Base-by-base conservation (phyloP, 2,113 vertebrate genomes). In the Galeopterus variegatus region DNA sequence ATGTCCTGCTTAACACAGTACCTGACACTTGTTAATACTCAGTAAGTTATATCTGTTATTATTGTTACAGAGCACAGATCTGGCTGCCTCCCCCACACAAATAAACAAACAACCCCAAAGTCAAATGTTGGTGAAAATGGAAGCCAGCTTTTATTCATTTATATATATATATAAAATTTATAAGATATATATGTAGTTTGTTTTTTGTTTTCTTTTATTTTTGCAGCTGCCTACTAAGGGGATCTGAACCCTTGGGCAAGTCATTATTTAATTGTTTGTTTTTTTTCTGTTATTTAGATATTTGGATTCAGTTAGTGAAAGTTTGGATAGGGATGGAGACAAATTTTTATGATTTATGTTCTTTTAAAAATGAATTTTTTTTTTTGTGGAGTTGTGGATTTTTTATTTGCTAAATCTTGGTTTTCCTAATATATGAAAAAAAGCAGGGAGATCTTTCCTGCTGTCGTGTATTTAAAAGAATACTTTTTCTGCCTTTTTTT, bases 191-290 rank as follows among this genome's bases (percentile, higher is more conserved):
- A 41, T 41, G 41, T 41, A 41, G 41, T 41, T 41, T 41, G 41
- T 41, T 41, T 41, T 41, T 41, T 41, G 41, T 41, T 41, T 41
- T 41, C 41, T 41, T 41, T 41, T 41, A 4, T 41, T 41, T 41
- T 41, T 41, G 41, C 41, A 41, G 41, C 41, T 41, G 41, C 41
- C 41, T 41, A 41, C 3, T 41, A 41, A 41, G 41, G 41, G 41
- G 41, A 41, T 41, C 41, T 41, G 41, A 41, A 41, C 41, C 41
- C 41, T 88, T 88, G 76, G 60, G 15, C 36, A 88, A 69, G 33
- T 93, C 45, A 26, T 83, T 83, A 88, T 93, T 93, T 83, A 81
- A 70, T 76, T 93, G 82, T 82, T 88, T 76, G 36, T 41, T 41
- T 41, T 41, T 41, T 41, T 41, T 4, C 41, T 41, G 41, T 41